These are phyloP conservation scores for Zapornia atra DNA, from an alignment of 2,113 vertebrate species.

Conservation along the genomic window DNA sequence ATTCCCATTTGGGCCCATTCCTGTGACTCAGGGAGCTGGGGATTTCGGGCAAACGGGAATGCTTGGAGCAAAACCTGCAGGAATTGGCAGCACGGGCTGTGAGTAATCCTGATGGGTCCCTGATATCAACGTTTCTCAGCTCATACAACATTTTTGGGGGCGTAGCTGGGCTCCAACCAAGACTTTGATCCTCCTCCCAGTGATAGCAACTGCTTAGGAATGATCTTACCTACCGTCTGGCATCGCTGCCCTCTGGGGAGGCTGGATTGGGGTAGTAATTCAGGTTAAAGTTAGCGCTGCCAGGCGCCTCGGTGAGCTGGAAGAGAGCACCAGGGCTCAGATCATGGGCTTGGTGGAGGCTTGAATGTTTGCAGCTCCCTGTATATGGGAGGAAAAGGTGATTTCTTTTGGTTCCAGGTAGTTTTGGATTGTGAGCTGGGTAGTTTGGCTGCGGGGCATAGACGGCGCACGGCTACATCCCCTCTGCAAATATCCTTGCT, in stretches of 20 bases:
- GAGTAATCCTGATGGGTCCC: conserved; percentile 46
- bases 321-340: neutral
- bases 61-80: neutral
- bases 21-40: conserved; percentile 23
- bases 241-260: neutral
- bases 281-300: conserved; percentile 21
- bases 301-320: neutral
- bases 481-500: neutral
- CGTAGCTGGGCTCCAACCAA: neutral
- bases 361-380: neutral
- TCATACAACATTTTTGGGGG: conserved; percentile 3
- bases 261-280: neutral
- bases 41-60: neutral
- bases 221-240: neutral
- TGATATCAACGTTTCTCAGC: neutral
- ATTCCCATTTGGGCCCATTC: neutral
- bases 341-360: rapidly evolving
- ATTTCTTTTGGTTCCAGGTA: neutral
- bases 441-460: neutral
- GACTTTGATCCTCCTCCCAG: conserved; percentile 24
- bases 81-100: neutral
- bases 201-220: conserved; percentile 1
- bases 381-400: neutral
- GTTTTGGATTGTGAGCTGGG: rapidly evolving
- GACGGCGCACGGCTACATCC: neutral